Percentiles rank a stretch among this genome's conserved stretches.
These are phyloP conservation scores for Penaeus chinensis DNA, from an alignment of 1,140 invertebrate species.

Conservation along the genomic window DNA sequence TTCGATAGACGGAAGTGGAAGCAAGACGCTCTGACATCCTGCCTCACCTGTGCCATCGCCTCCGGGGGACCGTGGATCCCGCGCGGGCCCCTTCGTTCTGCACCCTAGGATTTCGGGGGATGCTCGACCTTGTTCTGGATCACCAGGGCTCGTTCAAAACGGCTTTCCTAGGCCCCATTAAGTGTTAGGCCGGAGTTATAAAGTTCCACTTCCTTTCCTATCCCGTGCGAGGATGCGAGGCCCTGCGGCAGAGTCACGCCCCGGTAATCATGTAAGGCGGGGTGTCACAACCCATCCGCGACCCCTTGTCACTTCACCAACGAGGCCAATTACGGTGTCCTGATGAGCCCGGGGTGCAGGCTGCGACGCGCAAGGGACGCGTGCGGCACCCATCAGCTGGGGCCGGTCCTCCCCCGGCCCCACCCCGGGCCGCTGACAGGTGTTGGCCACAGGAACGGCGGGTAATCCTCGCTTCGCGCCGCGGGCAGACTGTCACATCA, in stretches of 20 bases:
- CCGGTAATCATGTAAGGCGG: constrained; percentile 43
- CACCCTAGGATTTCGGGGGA: too few species aligned
- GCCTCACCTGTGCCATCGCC: too few species aligned
- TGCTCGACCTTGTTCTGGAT: too few species aligned
- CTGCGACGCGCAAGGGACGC: constrained; percentile 15
- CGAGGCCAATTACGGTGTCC: constrained; percentile 31
- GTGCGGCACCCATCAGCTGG: constrained; percentile 34
- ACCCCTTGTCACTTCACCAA: constrained; percentile 30
- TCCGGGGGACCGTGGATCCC: too few species aligned
- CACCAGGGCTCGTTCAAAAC: too few species aligned
- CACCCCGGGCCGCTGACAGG: constrained; percentile 33
- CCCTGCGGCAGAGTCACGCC: constrained; percentile 3
- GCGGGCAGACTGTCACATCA: constrained; percentile 30
- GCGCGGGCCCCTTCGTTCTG: too few species aligned
- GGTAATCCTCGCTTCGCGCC: constrained; percentile 26
- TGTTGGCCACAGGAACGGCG: constrained; percentile 35
- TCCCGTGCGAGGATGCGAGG: neutral
- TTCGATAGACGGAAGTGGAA: too few species aligned
- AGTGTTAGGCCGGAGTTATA: too few species aligned
- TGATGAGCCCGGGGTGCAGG: neutral
- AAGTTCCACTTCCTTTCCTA: neutral
- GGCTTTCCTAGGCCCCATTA: too few species aligned
- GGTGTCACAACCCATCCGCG: constrained; percentile 40
- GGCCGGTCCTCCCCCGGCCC: neutral
- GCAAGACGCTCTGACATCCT: too few species aligned